Evolutionary conservation across 2,797 vertebrate species (phyloP), one percentile per base, ranked within the genome.

Genomic region (Simalia tracyae): DNA sequence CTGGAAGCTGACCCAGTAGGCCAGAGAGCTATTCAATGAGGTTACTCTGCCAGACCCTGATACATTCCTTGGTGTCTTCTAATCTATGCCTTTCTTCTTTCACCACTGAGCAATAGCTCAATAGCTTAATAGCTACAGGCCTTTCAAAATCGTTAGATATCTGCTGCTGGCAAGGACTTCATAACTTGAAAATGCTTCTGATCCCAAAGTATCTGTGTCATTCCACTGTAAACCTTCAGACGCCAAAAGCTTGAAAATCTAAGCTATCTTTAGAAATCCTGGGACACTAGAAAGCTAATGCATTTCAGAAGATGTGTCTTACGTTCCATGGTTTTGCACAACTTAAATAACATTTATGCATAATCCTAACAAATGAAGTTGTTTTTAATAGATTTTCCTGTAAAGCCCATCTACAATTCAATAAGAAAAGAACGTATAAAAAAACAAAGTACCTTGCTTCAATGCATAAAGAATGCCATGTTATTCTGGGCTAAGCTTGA

Each of bases 401-500:
- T 19, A 54, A 54, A 56, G 15, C 19, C 10, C 26, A 56, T 92
- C 10, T 5, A 42, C 60, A 86, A 31, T 26, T 72, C 28, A 66
- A 60, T 76, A 91, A 50, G 92, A 86, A 0, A 86, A 56, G 26
- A 26, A 54, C 91, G 0, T 84, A 90, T 72, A 93, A 93, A 87
- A 90, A 4, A 1, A 31, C 14, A 6, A 24, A 89, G 9, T 63
- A 8, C 63, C 10, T 0, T 88, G 15, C 36, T 50, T n/a, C 28
- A 36, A 46, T 60, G 22, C 93, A 84, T 60, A 26, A 87, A 93
- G 61, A 94, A 93, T 0, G 60, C 0, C 10, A 8, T 1, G 31
- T 91, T 91, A 9, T 94, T 89, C 12, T 92, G 5, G 81, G 36
- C 91, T 90, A 93, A 17, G 0, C 56, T 95, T 94, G 89, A 88